phyloP scores from a whole-genome alignment of 2,113 vertebrate genomes.

The Poecile atricapillus region DNA sequence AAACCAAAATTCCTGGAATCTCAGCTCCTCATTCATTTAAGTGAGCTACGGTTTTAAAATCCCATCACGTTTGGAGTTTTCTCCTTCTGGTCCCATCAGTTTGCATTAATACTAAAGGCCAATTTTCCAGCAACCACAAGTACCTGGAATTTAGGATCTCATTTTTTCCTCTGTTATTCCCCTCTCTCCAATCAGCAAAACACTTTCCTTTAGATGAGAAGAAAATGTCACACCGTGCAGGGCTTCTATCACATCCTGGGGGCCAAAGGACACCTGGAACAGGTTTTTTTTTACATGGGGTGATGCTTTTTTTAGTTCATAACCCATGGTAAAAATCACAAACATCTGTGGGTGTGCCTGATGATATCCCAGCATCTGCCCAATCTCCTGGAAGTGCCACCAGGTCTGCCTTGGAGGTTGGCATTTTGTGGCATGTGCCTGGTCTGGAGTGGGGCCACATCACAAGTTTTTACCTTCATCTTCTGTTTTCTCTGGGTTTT shows the following conservation, averaged over 20 bases:
- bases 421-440: background rate
- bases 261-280: background rate
- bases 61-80: background rate
- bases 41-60: background rate
- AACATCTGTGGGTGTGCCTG: background rate
- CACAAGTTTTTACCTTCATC: background rate
- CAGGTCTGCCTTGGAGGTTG: background rate
- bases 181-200: background rate
- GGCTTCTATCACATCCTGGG: background rate
- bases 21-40: background rate
- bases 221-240: rapidly evolving
- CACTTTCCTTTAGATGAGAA: background rate
- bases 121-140: background rate
- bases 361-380: background rate
- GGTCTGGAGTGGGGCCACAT: rapidly evolving
- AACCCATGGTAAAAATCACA: background rate
- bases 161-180: background rate
- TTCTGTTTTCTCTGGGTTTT: background rate
- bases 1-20: constrained; percentile 24
- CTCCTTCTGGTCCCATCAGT: background rate
- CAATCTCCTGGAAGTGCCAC: background rate
- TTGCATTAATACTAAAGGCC: background rate
- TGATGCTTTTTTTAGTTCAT: background rate
- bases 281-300: background rate
- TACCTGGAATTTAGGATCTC: background rate